Evolutionary conservation across 2,888 invertebrate genomes (phyloP).

Genomic region (Orthosia cruda): DNA sequence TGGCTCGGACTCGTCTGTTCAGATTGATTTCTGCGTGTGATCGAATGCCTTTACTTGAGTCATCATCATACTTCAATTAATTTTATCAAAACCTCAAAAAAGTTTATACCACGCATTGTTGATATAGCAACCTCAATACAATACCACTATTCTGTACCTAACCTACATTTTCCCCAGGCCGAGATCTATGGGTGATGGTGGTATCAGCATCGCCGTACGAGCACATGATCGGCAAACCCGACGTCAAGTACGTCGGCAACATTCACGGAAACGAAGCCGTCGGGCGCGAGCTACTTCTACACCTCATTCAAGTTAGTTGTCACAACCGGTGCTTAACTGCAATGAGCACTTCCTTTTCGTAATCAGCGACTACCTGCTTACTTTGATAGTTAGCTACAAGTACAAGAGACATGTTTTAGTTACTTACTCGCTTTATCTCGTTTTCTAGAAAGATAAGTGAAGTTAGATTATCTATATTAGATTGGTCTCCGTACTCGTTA

Average conservation of each 20-base stretch:
- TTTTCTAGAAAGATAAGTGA: constrained; percentile 5
- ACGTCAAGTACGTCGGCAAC: constrained; percentile 99
- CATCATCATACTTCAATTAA: neutral
- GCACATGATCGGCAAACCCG: constrained; percentile 98
- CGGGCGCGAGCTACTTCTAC: constrained; percentile 98
- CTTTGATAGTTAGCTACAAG: constrained; percentile 24
- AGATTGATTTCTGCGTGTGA: neutral
- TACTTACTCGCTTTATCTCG: constrained; percentile 1
- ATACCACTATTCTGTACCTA: neutral
- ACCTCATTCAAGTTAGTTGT: constrained; percentile 95
- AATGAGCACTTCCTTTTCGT: constrained; percentile 47
- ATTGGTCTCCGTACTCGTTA: neutral
- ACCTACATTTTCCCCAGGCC: constrained; percentile 90
- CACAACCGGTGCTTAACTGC: constrained; percentile 52
- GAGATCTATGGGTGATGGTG: constrained; percentile 98
- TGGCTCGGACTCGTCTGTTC: neutral
- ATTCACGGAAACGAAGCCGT: constrained; percentile 99
- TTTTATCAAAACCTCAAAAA: neutral
- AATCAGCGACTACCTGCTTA: constrained; percentile 42
- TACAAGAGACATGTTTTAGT: constrained; percentile 22
- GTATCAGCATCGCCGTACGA: constrained; percentile 97
- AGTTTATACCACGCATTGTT: neutral
- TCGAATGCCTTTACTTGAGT: neutral
- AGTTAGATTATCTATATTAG: neutral
- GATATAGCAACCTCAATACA: neutral